These are phyloP conservation scores for Echeneis naucrates DNA, from an alignment of 2,797 vertebrate genomes.

Conservation along the genomic window DNA sequence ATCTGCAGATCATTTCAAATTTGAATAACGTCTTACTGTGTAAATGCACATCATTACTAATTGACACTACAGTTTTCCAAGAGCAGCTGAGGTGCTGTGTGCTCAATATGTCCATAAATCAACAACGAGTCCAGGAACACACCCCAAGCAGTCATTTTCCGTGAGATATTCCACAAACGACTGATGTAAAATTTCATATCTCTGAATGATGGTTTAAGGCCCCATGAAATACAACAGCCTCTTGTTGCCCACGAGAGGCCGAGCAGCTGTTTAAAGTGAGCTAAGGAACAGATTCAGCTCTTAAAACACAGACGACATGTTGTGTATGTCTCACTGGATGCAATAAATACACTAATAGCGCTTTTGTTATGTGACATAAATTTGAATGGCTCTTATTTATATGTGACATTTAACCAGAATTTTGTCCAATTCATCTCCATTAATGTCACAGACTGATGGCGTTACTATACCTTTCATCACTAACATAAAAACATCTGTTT, in stretches of 20 bases:
- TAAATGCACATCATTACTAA: constrained; percentile 34
- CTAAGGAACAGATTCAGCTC: constrained; percentile 49
- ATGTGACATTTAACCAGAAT: constrained; percentile 29
- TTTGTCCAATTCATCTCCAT: constrained; percentile 34
- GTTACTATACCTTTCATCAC: constrained; percentile 13
- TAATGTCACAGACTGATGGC: constrained; percentile 6
- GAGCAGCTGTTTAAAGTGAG: constrained; percentile 66
- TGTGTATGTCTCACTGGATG: constrained; percentile 57
- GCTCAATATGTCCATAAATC: constrained; percentile 50
- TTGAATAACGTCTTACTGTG: constrained; percentile 18
- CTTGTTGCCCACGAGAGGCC: constrained; percentile 47
- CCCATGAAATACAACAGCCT: constrained; percentile 47
- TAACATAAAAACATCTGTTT: not conserved
- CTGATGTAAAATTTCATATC: constrained; percentile 60
- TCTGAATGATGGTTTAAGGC: constrained; percentile 56
- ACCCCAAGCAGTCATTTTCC: constrained; percentile 60
- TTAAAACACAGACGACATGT: constrained; percentile 63
- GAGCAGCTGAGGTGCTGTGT: constrained; percentile 37
- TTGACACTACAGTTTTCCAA: constrained; percentile 36
- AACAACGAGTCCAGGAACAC: constrained; percentile 42
- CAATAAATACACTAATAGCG: constrained; percentile 70
- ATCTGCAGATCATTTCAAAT: constrained; percentile 26
- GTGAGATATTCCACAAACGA: constrained; percentile 51
- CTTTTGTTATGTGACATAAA: constrained; percentile 54
- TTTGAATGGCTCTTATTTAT: constrained; percentile 23